Conservation (phyloP, 2,888 invertebrate species). For the Andrena dorsata region DNA sequence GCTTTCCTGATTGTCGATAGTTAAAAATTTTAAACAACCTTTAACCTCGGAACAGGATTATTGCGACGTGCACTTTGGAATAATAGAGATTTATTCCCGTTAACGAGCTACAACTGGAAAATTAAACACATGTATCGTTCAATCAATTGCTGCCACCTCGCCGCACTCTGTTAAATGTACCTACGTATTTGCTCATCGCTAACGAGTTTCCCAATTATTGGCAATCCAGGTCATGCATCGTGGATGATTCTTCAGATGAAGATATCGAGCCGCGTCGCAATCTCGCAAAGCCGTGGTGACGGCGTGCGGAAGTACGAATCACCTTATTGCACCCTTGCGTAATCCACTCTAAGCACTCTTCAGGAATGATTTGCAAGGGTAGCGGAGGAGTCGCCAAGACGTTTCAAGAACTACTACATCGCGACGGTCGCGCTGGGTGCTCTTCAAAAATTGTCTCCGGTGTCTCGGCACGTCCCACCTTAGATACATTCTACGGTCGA, state of each 20-base stretch:
- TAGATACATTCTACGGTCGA: conserved; percentile 67
- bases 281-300: not conserved
- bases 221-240: not conserved
- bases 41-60: not conserved
- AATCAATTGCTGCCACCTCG: conserved; percentile 1
- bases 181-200: not conserved
- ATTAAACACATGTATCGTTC: not conserved
- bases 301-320: not conserved
- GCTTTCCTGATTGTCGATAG: not conserved
- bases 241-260: not conserved
- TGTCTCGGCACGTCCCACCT: conserved; percentile 57
- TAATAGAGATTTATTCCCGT: too few species aligned
- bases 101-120: not conserved
- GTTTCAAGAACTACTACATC: conserved; percentile 25
- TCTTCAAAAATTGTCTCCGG: conserved; percentile 49
- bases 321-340: not conserved
- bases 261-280: not conserved
- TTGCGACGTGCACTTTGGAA: not conserved
- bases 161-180: not conserved
- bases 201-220: conserved; percentile 12
- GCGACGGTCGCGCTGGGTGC: conserved; percentile 17
- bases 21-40: not conserved
- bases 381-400: conserved; percentile 3
- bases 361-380: conserved; percentile 13
- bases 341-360: not conserved